Evolutionary conservation across 2,113 vertebrate species (phyloP), one percentile per base, ranked within the genome.

Genomic region (Epinephelus lanceolatus): DNA sequence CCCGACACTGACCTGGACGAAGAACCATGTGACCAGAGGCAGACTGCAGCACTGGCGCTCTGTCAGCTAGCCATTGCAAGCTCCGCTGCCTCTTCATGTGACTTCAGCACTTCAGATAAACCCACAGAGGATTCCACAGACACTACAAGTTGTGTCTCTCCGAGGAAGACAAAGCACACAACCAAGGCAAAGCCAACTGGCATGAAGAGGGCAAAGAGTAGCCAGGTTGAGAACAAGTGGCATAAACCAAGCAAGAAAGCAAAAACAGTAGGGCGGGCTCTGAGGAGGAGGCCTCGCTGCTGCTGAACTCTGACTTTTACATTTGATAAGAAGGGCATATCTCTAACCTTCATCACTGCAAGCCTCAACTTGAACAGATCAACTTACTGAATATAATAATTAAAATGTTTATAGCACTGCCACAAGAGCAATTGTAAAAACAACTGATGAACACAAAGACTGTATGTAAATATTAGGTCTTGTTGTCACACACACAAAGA

Each of bases 11-110:
- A 90, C 19, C 85, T 76, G 10, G 91, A 93, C 0, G 94, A 95
- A 27, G 97, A 98, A 73, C 92, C 93, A 27, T 94, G 95, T 6
- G 97, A 98, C 0, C 97, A 98, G 92, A 97, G 98, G 88, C 97
- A 97, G 91, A 97, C 96, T 0, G 98, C 98, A 0, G 98, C 98
- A 0, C 96, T 99, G 49, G 97, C 98, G 0, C 97, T 99, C 72
- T 99, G 98, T 86, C 98, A 99, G 85, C 94, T 99, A 23, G 97
- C 98, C 0, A 94, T 90, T 0, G 97, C 96, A 70, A 96, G 96
- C 83, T 96, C 96, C 0, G 70, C 76, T 19, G 68, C 25, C 10
- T 76, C 89, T 53, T 65, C 56, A 1, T n/a, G 55, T n/a, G 68
- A 82, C 45, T 81, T 89, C 47, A 59, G 49, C n/a, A 21, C 61